A percentile compares a stretch with the other conserved stretches of the same genome.
phyloP scores from a whole-genome alignment of 2,888 invertebrate species.

The Parelbella ahira region DNA sequence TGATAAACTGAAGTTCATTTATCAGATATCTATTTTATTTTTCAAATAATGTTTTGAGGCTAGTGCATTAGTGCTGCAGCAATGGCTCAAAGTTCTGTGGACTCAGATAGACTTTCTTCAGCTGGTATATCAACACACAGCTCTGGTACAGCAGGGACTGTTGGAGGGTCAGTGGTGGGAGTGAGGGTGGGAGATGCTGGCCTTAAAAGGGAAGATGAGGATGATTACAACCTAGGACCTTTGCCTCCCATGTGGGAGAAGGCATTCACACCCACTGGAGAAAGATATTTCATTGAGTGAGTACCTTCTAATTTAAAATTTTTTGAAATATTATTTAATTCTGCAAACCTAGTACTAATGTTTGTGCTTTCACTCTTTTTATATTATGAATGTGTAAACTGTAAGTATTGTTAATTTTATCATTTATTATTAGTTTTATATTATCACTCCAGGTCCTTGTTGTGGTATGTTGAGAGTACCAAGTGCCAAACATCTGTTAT shows the following conservation, averaged over 20 bases:
- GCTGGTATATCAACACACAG: constrained; percentile 74
- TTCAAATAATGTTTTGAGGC: constrained; percentile 22
- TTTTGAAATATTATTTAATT: too few relatives aligned
- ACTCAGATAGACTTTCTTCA: constrained; percentile 73
- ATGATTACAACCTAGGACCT: constrained; percentile 91
- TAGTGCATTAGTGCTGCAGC: constrained; percentile 26
- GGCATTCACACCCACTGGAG: constrained; percentile 97
- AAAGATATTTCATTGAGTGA: constrained; percentile 98
- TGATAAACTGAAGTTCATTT: constrained; percentile 25
- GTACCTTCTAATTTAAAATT: constrained; percentile 53
- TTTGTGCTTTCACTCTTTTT: too few relatives aligned
- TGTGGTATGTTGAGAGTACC: too few relatives aligned
- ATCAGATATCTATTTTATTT: constrained; percentile 18
- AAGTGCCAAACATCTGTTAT: too few relatives aligned
- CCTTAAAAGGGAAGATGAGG: constrained; percentile 79
- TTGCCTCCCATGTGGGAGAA: constrained; percentile 98
- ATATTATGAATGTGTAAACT: too few relatives aligned
- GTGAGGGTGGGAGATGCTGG: constrained; percentile 63
- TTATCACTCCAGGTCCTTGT: too few relatives aligned
- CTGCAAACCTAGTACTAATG: too few relatives aligned
- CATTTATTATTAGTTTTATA: too few relatives aligned
- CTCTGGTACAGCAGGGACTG: constrained; percentile 70
- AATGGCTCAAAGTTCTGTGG: constrained; percentile 72
- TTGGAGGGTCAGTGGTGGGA: constrained; percentile 71
- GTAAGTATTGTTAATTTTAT: too few relatives aligned